Evolutionary conservation across 2,888 invertebrate species (phyloP).

Genomic region (Drosophila nr. medialis): DNA sequence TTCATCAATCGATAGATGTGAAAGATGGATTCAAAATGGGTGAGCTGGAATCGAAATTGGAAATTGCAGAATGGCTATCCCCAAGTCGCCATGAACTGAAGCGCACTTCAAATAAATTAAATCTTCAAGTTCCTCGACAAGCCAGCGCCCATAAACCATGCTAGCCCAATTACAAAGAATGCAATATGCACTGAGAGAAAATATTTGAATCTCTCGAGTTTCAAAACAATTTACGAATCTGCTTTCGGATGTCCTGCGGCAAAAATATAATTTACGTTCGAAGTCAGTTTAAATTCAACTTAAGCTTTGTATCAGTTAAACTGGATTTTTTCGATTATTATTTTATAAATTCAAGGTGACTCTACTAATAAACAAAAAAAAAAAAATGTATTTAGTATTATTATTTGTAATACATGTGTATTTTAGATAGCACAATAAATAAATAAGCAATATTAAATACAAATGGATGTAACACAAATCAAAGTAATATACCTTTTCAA

Average conservation of each 20-base stretch:
- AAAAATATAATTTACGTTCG: neutral
- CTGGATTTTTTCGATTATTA: neutral
- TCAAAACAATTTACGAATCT: neutral
- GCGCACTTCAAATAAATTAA: conserved; percentile 77
- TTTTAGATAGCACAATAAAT: too few species aligned
- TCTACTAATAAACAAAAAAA: neutral
- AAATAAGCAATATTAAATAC: too few species aligned
- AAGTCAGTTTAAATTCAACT: neutral
- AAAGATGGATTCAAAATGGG: conserved; percentile 40
- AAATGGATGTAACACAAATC: too few species aligned
- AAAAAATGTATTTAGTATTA: neutral
- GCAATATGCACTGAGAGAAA: conserved; percentile 17
- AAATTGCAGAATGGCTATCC: conserved; percentile 31
- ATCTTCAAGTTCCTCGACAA: conserved; percentile 68
- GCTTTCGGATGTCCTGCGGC: too few species aligned
- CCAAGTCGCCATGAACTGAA: conserved; percentile 38
- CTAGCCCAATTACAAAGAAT: conserved; percentile 61
- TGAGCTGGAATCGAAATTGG: conserved; percentile 25
- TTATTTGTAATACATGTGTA: neutral
- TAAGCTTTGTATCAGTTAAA: neutral
- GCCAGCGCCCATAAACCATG: conserved; percentile 52
- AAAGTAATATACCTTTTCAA: too few species aligned
- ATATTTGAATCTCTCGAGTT: neutral
- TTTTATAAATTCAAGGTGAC: neutral
- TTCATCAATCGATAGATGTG: conserved; percentile 52